A percentile compares a stretch with the other conserved stretches of the same genome.
Evolutionary conservation across 64 coral and sea anemone species (phyloP).

Genomic region (Platygyra sinensis): DNA sequence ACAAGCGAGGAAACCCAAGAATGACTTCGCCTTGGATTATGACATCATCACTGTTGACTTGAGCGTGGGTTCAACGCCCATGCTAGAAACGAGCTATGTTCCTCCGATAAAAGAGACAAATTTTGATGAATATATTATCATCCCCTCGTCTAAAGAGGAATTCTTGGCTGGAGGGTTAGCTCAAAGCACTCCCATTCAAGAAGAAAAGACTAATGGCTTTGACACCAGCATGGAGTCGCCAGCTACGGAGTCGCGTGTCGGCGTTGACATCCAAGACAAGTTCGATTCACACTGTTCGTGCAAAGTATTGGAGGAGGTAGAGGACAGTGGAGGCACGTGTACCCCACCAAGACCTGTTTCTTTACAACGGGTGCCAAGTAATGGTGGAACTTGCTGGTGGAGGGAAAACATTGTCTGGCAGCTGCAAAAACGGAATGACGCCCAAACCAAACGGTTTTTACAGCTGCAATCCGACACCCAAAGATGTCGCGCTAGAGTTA

Average conservation of each 20-base stretch:
- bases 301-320: background rate
- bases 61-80: slow-evolving; percentile 11
- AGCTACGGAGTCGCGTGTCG: background rate
- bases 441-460: slow-evolving; percentile 65
- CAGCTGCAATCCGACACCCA: slow-evolving; percentile 59
- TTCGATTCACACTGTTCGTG: background rate
- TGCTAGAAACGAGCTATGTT: background rate
- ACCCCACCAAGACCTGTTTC: background rate
- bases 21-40: slow-evolving; percentile 60
- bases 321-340: background rate
- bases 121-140: slow-evolving; percentile 81
- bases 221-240: background rate
- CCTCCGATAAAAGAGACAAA: background rate
- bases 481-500: slow-evolving; percentile 50
- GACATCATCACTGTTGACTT: slow-evolving; percentile 84
- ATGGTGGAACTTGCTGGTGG: slow-evolving; percentile 61
- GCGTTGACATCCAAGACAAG: background rate
- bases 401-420: slow-evolving; percentile 81
- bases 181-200: slow-evolving; percentile 14
- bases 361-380: background rate
- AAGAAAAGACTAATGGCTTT: background rate
- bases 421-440: slow-evolving; percentile 65
- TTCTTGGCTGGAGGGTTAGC: slow-evolving; percentile 61
- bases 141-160: slow-evolving; percentile 84
- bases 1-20: slow-evolving; percentile 9